These are phyloP conservation scores for Schizotus pectinicornis DNA, from an alignment of 2,888 invertebrate species.

Conservation along the genomic window DNA sequence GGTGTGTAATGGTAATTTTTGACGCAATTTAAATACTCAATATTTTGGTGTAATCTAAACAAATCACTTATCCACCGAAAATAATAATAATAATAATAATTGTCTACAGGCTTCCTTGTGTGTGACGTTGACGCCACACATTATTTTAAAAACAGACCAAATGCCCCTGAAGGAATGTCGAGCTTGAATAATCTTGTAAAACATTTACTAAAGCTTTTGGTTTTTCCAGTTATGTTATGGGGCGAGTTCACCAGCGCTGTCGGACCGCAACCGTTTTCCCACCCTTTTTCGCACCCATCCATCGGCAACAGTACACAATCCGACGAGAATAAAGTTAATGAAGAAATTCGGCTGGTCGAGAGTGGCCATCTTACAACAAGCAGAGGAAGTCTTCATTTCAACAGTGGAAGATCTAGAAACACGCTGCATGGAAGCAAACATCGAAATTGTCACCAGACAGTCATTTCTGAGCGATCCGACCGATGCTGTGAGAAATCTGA, in stretches of 20 bases:
- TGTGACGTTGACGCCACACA: too few relatives aligned
- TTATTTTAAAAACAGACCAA: too few relatives aligned
- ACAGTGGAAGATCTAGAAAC: conserved; percentile 97
- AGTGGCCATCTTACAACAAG: conserved; percentile 97
- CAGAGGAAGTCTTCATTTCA: conserved; percentile 88
- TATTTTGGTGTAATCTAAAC: too few relatives aligned
- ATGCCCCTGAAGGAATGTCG: too few relatives aligned
- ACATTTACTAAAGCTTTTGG: conserved; percentile 21
- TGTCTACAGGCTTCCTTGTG: too few relatives aligned
- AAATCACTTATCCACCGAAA: too few relatives aligned
- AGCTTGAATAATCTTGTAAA: not conserved
- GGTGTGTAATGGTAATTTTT: too few relatives aligned
- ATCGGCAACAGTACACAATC: conserved; percentile 98
- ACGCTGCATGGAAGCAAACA: conserved; percentile 87
- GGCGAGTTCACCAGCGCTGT: conserved; percentile 96
- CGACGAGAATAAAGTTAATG: conserved; percentile 94
- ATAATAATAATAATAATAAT: too few relatives aligned
- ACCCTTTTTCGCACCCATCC: conserved; percentile 99
- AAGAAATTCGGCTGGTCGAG: conserved; percentile 97
- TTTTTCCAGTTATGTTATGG: conserved; percentile 91
- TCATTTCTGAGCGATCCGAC: conserved; percentile 96
- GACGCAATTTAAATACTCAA: too few relatives aligned
- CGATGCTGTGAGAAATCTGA: conserved; percentile 93
- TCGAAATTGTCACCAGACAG: conserved; percentile 95
- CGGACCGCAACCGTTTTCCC: conserved; percentile 95